These are phyloP conservation scores for Echiichthys vipera DNA, from an alignment of 2,797 vertebrate species.

Conservation along the genomic window DNA sequence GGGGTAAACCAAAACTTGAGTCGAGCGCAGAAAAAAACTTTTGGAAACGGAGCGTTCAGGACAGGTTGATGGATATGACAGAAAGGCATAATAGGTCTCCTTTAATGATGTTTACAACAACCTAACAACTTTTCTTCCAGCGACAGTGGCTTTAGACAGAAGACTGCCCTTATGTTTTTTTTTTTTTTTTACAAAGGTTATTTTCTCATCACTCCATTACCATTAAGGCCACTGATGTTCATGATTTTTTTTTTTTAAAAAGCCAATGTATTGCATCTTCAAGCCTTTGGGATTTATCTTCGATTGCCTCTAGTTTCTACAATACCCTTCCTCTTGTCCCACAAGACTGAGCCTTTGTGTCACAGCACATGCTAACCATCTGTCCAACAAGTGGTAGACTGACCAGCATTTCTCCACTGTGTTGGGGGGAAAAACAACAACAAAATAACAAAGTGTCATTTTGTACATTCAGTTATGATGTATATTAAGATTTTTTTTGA, in stretches of 20 bases:
- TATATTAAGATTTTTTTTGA: slow-evolving; percentile 20
- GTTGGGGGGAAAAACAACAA: neutral
- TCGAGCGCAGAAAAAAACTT: too few relatives aligned
- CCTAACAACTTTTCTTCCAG: neutral
- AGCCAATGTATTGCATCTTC: neutral
- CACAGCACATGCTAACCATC: slow-evolving; percentile 19
- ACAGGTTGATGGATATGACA: too few relatives aligned
- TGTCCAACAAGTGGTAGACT: slow-evolving; percentile 41
- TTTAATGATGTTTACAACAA: neutral
- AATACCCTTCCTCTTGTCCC: neutral
- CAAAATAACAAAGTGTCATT: slow-evolving; percentile 29
- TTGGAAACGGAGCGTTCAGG: too few relatives aligned
- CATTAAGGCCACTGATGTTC: slow-evolving; percentile 26
- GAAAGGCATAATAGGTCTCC: too few relatives aligned
- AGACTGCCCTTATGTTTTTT: neutral
- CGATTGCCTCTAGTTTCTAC: slow-evolving; percentile 22
- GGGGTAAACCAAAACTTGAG: too few relatives aligned
- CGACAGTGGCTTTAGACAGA: neutral
- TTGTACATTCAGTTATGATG: slow-evolving; percentile 67
- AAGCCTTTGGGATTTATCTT: slow-evolving; percentile 14
- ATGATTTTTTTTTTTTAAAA: neutral
- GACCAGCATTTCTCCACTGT: slow-evolving; percentile 48
- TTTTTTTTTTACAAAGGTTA: neutral
- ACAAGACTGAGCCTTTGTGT: slow-evolving; percentile 3
- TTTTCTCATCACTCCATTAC: neutral